Percentiles rank a stretch among this genome's conserved stretches.
These are phyloP conservation scores for Ceraclea dissimilis DNA, from an alignment of 2,888 invertebrate genomes.

Conservation along the genomic window DNA sequence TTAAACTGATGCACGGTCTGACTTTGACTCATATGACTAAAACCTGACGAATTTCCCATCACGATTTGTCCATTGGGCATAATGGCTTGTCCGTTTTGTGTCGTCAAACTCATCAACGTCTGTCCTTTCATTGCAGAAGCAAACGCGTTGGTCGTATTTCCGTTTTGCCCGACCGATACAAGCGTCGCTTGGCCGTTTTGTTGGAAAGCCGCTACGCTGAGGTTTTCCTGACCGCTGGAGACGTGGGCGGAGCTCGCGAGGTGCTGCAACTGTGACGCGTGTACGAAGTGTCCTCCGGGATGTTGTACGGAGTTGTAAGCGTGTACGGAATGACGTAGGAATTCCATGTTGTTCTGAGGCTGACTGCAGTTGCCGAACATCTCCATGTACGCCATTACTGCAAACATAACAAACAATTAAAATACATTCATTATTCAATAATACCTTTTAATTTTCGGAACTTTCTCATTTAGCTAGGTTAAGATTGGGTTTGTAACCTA, in stretches of 20 bases:
- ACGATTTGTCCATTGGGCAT: slow-evolving; percentile 6
- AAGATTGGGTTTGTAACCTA: too few relatives aligned
- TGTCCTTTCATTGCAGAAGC: slow-evolving; percentile 7
- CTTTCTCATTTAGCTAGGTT: too few relatives aligned
- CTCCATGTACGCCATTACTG: slow-evolving; percentile 95
- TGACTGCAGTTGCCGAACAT: slow-evolving; percentile 88
- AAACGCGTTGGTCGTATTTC: not conserved
- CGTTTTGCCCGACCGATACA: slow-evolving; percentile 4
- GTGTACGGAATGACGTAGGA: slow-evolving; percentile 83
- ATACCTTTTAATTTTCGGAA: too few relatives aligned
- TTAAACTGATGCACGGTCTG: slow-evolving; percentile 25
- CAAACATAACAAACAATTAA: not conserved
- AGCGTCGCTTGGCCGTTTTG: slow-evolving; percentile 34
- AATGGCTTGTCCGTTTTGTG: slow-evolving; percentile 7
- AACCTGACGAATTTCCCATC: slow-evolving; percentile 3
- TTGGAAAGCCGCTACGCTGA: slow-evolving; percentile 40
- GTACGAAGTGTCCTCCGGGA: slow-evolving; percentile 14
- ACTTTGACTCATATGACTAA: slow-evolving; percentile 20
- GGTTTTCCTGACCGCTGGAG: not conserved
- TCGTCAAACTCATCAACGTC: not conserved
- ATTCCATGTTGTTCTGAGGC: slow-evolving; percentile 63
- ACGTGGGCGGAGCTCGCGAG: slow-evolving; percentile 33
- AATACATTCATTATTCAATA: not conserved
- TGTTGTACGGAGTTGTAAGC: slow-evolving; percentile 53
- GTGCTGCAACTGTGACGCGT: slow-evolving; percentile 25